phyloP scores from a whole-genome alignment of 2,888 invertebrate genomes.

The Thelaira solivaga region DNA sequence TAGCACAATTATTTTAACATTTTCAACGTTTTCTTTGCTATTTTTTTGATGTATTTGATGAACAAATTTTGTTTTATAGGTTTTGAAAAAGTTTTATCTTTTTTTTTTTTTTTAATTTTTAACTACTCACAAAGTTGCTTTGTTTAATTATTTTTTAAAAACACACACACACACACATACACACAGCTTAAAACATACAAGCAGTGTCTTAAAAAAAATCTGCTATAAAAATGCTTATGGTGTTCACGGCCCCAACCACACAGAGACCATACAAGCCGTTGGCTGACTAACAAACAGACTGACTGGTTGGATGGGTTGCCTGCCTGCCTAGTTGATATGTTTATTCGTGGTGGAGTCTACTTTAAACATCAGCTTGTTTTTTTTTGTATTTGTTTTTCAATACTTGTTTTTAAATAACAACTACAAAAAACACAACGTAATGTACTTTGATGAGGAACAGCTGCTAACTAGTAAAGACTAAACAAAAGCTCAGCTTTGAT shows the following conservation, averaged over 20 bases:
- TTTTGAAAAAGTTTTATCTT: constrained; percentile 11
- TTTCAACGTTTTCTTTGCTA: constrained; percentile 14
- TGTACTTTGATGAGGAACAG: constrained; percentile 58
- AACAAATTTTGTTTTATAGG: constrained; percentile 13
- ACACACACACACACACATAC: constrained; percentile 4
- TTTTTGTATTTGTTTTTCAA: constrained; percentile 33
- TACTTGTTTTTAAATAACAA: constrained; percentile 40
- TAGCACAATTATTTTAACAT: constrained; percentile 44
- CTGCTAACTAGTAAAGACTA: constrained; percentile 52
- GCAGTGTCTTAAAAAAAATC: constrained; percentile 32
- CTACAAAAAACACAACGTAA: constrained; percentile 2
- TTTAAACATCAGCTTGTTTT: constrained; percentile 14
- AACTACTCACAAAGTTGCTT: constrained; percentile 45
- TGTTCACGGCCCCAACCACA: constrained; percentile 18
- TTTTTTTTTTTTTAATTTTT: constrained; percentile 24
- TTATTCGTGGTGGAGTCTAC: constrained; percentile 18
- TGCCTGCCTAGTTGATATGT: constrained; percentile 13
- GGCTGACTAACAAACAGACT: constrained; percentile 41
- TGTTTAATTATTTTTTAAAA: constrained; percentile 30
- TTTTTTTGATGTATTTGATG: constrained; percentile 18
- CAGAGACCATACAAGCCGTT: constrained; percentile 35
- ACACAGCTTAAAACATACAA: constrained; percentile 20
- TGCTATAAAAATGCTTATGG: constrained; percentile 15
- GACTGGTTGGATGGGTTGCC: constrained; percentile 37
- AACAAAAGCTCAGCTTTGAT: constrained; percentile 59